A percentile compares a stretch with the other conserved stretches of the same genome.
phyloP scores from a whole-genome alignment of 35 echinoderm and acorn worm species.

The Apostichopus japonicus region DNA sequence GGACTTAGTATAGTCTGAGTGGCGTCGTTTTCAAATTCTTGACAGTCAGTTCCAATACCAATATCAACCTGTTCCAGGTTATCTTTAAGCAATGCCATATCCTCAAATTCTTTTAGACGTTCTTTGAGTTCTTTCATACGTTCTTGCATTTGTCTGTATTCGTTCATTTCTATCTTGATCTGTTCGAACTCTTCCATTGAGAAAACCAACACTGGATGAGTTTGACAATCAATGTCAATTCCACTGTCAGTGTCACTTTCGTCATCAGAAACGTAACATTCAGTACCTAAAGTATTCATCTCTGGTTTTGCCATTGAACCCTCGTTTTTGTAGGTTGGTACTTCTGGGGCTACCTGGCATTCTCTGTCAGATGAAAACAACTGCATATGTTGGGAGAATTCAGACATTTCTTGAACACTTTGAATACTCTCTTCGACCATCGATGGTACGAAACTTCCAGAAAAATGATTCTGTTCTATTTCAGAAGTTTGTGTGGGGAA shows the following conservation, averaged over 20 bases:
- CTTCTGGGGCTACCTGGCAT: constrained; percentile 4
- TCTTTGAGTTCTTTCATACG: constrained; percentile 29
- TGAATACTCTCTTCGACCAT: constrained; percentile 23
- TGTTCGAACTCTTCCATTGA: constrained; percentile 46
- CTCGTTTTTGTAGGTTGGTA: not conserved
- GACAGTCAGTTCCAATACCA: constrained; percentile 8
- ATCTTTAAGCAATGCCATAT: constrained; percentile 10
- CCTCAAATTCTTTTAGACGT: constrained; percentile 50
- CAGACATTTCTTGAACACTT: not conserved
- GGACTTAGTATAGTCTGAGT: not conserved
- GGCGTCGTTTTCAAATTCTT: not conserved
- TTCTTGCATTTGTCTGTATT: constrained; percentile 39
- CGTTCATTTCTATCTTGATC: constrained; percentile 37
- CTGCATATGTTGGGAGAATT: constrained; percentile 11
- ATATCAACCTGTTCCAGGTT: not conserved
- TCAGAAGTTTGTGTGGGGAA: constrained; percentile 12
- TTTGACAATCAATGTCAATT: constrained; percentile 52
- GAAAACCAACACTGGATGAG: constrained; percentile 26
- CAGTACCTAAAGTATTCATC: constrained; percentile 1
- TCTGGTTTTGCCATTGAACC: constrained; percentile 18
- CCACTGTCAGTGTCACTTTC: constrained; percentile 51
- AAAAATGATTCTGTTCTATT: not conserved
- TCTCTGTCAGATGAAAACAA: constrained; percentile 1
- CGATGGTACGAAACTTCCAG: not conserved
- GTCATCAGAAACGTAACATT: constrained; percentile 15